phyloP scores from a whole-genome alignment of 2,888 invertebrate genomes.

The Notodonta ziczac region DNA sequence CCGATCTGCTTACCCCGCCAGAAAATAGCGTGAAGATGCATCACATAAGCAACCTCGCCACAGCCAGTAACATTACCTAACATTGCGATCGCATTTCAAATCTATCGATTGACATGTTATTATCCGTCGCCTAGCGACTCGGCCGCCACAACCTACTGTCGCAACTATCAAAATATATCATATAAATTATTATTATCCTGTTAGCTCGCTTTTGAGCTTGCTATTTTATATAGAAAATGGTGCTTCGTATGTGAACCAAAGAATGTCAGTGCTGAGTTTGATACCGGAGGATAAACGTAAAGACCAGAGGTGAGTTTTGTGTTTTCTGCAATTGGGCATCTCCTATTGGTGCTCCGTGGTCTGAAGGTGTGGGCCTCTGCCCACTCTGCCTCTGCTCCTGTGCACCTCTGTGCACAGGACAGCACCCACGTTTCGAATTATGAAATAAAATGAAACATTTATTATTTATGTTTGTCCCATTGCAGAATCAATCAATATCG shows the following conservation, averaged over 20 bases:
- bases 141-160: conserved; percentile 53
- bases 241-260: conserved; percentile 46
- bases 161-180: conserved; percentile 17
- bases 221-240: conserved; percentile 60
- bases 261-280: conserved; percentile 80
- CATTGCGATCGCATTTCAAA: conserved; percentile 43
- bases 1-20: background rate
- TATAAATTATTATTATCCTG: conserved; percentile 13
- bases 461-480: too few relatives aligned
- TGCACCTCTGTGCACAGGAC: too few relatives aligned
- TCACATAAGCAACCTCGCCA: conserved; percentile 15
- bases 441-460: too few relatives aligned
- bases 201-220: conserved; percentile 46
- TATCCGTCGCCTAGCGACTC: conserved; percentile 63
- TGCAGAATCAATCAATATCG: too few relatives aligned
- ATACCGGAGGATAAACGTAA: conserved; percentile 78
- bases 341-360: too few relatives aligned
- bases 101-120: conserved; percentile 57
- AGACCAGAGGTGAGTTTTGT: conserved; percentile 34
- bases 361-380: too few relatives aligned
- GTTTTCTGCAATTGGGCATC: too few relatives aligned
- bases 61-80: conserved; percentile 27
- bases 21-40: conserved; percentile 18
- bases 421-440: too few relatives aligned
- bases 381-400: too few relatives aligned